Conservation (phyloP, 2,113 vertebrate genomes). For the Corythornis madagascariensis region DNA sequence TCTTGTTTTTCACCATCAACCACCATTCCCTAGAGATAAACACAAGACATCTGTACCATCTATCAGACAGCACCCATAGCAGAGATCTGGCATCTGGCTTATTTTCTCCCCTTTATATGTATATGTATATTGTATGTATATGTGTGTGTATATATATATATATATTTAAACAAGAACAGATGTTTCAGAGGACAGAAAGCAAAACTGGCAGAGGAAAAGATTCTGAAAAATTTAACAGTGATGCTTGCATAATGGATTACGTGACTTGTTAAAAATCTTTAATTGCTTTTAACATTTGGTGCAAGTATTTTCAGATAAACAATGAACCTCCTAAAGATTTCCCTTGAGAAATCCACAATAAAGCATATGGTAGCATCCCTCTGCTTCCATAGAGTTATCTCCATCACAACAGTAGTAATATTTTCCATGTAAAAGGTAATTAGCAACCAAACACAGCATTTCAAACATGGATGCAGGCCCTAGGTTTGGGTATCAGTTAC, state of each 20-base stretch:
- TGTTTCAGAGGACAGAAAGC: background rate
- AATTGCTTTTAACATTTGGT: background rate
- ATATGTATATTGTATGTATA: too few species aligned
- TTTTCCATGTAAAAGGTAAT: background rate
- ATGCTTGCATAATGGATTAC: background rate
- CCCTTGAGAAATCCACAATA: background rate
- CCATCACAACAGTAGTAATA: background rate
- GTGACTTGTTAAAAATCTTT: background rate
- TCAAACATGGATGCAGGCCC: background rate
- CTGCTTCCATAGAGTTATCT: background rate
- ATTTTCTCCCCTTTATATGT: rapidly evolving
- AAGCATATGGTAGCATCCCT: background rate
- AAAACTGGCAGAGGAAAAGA: background rate
- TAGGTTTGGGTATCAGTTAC: background rate
- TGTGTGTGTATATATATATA: too few species aligned
- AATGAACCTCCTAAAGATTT: background rate
- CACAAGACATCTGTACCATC: background rate
- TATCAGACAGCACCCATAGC: background rate
- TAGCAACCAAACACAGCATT: background rate
- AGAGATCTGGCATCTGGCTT: background rate
- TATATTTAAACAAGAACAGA: background rate
- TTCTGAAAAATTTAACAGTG: background rate
- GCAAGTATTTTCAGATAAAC: background rate
- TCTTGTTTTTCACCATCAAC: background rate
- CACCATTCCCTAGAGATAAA: background rate